Evolutionary conservation across 2,797 vertebrate species (phyloP).

Genomic region (Emys orbicularis): DNA sequence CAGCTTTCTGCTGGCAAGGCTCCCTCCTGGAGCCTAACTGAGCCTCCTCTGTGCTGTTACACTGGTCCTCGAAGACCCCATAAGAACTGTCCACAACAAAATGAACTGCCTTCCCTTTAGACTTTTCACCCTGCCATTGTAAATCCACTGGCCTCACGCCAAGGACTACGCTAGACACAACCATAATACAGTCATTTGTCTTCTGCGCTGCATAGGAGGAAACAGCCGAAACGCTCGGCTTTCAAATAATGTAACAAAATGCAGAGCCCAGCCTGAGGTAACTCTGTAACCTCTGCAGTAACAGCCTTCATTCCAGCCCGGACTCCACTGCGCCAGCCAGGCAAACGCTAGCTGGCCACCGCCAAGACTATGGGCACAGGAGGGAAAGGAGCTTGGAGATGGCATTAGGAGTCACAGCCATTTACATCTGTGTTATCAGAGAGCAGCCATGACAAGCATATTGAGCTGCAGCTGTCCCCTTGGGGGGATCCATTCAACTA

Average conservation of each 20-base stretch:
- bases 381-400: not conserved
- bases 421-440: not conserved
- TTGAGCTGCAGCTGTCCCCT: not conserved
- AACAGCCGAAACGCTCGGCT: constrained; percentile 77
- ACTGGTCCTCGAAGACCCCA: constrained; percentile 62
- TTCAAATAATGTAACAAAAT: constrained; percentile 79
- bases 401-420: not conserved
- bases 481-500: not conserved
- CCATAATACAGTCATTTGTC: constrained; percentile 78
- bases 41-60: constrained; percentile 27
- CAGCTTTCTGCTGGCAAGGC: constrained; percentile 62
- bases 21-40: constrained; percentile 37
- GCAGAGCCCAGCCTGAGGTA: constrained; percentile 76
- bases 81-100: constrained; percentile 54
- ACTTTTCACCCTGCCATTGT: constrained; percentile 76
- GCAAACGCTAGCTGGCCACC: not conserved
- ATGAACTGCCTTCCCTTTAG: constrained; percentile 65
- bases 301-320: constrained; percentile 37
- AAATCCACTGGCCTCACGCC: constrained; percentile 75
- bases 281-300: constrained; percentile 74
- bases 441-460: not conserved
- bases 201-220: constrained; percentile 71
- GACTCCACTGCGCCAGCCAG: constrained; percentile 33
- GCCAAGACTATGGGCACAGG: not conserved
- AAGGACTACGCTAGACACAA: constrained; percentile 72